Evolutionary conservation across 1,140 invertebrate species (phyloP), one percentile per base, ranked within the genome.

Genomic region (Adoxophyes honmai): DNA sequence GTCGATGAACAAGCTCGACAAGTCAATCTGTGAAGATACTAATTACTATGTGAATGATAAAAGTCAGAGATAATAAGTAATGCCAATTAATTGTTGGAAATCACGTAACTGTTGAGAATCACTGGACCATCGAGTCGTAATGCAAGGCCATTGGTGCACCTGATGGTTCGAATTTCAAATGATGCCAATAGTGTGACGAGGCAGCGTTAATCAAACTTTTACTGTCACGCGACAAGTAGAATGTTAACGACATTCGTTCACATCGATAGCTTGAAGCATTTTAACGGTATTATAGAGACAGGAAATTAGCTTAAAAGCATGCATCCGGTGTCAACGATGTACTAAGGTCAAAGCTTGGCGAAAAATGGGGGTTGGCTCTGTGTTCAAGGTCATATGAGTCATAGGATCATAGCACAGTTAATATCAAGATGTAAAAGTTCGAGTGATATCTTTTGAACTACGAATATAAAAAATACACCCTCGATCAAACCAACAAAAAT

Each of bases 221-320:
- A 6, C 6, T 6, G 6, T 3, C 21, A 28, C 21, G 21, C 21
- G 21, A 28, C 6, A n/a, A n/a, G n/a, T n/a, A n/a, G n/a, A n/a
- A n/a, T n/a, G n/a, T n/a, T n/a, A n/a, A n/a, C 6, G 21, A 28
- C 21, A 28, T 28, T n/a, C n/a, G n/a, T n/a, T n/a, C n/a, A n/a
- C n/a, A 28, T 28, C 2, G 21, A 28, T 28, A 28, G 6, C 21
- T 6, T 44, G 14, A 48, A 48, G 42, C 21, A 21, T 33, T 48
- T 48, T 48, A 44, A 7, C 42, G 42, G 9, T 48, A 18, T 21
- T 10, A 48, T 21, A 48, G 42, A 16, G 18, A 18, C 18, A 16
- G 42, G 42, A 48, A 48, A 48, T 48, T 48, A 21, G 42, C 42
- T 48, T 48, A 48, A 48, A 21, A 48, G 42, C 42, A 28, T 48